Base-by-base conservation (phyloP, 2,797 vertebrate species). In the Paramormyrops hopkinsi region DNA sequence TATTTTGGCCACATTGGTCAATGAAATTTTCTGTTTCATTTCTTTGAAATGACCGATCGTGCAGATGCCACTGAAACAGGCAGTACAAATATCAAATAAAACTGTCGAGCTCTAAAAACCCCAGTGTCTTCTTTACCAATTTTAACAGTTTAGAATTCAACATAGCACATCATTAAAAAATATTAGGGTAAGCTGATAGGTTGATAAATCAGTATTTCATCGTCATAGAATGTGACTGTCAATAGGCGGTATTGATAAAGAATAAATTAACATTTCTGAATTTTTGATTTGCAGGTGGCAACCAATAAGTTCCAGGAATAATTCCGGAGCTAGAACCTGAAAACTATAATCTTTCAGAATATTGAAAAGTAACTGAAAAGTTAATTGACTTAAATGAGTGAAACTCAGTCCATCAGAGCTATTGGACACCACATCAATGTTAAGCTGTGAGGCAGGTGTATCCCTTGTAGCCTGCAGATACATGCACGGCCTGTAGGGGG, bases 1-100 rank as follows among this genome's bases (percentile, higher is more conserved):
- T 89, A 92, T 94, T 91, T 94, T 93, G 96, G 95, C 97, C 98
- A 98, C 95, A 97, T 98, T 98, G 98, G 97, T 96, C 96, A 93
- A 93, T 96, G 94, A 91, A 93, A 91, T 94, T 90, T 94, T 93
- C 94, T 92, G 89, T 94, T 88, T 92, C 92, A 96, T 99, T 99
- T 99, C 98, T 97, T 90, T 97, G 97, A 98, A 98, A 98, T 98
- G 96, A 87, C 82, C 91, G 95, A 91, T 93, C 91, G 69, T 95
- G 92, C 93, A 93, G 92, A 92, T 95, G 96, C 97, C 97, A 90
- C 90, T 95, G 90, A 94, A 94, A 93, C 22, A 96, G 97, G 97
- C 96, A 93, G 95, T 92, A 50, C 94, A 84, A 50, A 92, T 93
- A 95, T 96, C 93, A 97, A 97, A 97, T 96, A 97, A 97, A 95